These are phyloP conservation scores for Tetragnatha versicolor DNA, from an alignment of 1,140 invertebrate genomes.

Conservation along the genomic window DNA sequence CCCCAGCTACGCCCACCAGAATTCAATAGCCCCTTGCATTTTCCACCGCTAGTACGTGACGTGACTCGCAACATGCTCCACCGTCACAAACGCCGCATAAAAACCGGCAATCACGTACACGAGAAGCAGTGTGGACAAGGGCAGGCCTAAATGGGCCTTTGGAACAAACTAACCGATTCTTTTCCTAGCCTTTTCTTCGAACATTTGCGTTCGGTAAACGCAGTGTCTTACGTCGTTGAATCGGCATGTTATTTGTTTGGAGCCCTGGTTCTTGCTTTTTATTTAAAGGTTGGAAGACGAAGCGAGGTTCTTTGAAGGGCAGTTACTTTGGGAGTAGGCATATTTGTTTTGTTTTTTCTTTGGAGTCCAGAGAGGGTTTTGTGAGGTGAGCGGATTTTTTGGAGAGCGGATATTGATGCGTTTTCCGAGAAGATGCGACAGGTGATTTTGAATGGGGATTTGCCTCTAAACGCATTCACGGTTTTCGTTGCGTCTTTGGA, in stretches of 20 bases:
- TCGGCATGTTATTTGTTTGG: constrained; percentile 30
- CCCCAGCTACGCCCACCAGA: constrained; percentile 1
- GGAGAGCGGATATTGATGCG: neutral
- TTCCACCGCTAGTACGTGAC: constrained; percentile 24
- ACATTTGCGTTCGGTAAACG: constrained; percentile 37
- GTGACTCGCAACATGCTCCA: neutral
- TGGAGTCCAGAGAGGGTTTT: neutral
- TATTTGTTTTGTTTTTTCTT: constrained; percentile 16
- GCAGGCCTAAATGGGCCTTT: neutral
- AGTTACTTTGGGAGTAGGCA: constrained; percentile 23
- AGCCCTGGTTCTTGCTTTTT: constrained; percentile 1
- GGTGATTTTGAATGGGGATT: neutral
- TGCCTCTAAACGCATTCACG: no score
- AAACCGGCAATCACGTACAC: constrained; percentile 22
- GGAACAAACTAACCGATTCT: constrained; percentile 29
- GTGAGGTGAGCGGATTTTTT: neutral
- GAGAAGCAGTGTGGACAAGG: constrained; percentile 3
- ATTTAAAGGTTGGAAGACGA: constrained; percentile 11
- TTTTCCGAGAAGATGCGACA: neutral
- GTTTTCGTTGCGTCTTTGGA: no score
- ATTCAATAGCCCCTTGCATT: constrained; percentile 26
- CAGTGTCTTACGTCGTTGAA: constrained; percentile 22
- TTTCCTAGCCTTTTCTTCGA: constrained; percentile 8
- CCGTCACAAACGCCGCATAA: constrained; percentile 29
- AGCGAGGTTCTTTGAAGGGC: constrained; percentile 17